Percentiles rank a stretch among this genome's conserved stretches.
phyloP scores from a whole-genome alignment of 1,140 invertebrate species.

The Octopus sinensis region DNA sequence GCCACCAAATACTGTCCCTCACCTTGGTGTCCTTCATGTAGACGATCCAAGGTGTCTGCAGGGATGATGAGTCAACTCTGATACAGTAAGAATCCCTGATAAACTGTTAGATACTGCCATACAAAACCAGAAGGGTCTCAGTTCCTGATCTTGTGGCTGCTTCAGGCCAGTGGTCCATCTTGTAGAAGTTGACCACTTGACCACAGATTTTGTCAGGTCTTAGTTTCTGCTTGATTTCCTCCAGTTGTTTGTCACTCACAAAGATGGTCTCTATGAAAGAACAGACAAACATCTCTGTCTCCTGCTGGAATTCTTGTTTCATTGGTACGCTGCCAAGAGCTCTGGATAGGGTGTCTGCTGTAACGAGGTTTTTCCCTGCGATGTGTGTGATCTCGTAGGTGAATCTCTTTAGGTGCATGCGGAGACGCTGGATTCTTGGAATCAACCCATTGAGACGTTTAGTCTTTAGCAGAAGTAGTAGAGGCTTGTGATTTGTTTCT shows the following conservation, averaged over 20 bases:
- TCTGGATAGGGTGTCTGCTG: constrained; percentile 24
- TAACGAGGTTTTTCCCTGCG: constrained; percentile 24
- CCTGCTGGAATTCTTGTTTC: constrained; percentile 17
- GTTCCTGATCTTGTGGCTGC: not conserved
- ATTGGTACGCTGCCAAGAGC: not conserved
- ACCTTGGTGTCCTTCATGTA: constrained; percentile 28
- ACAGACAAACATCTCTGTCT: constrained; percentile 16
- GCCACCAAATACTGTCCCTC: constrained; percentile 30
- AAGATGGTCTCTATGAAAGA: constrained; percentile 14
- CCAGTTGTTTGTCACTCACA: constrained; percentile 9
- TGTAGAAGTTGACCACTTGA: constrained; percentile 11
- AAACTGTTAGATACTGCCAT: constrained; percentile 13
- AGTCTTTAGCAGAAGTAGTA: not conserved
- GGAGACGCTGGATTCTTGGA: constrained; percentile 24
- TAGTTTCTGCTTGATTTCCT: constrained; percentile 19
- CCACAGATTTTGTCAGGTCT: constrained; percentile 20
- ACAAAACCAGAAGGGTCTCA: constrained; percentile 13
- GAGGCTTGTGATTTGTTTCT: not conserved
- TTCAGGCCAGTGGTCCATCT: constrained; percentile 16
- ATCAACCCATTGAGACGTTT: constrained; percentile 9
- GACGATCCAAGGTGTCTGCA: constrained; percentile 3
- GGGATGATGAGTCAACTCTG: constrained; percentile 7
- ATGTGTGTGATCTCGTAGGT: constrained; percentile 21
- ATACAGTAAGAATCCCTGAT: not conserved
- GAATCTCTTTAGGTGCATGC: constrained; percentile 26